Conservation (phyloP, 2,888 invertebrate species). For the Alloscopus bannaensis region DNA sequence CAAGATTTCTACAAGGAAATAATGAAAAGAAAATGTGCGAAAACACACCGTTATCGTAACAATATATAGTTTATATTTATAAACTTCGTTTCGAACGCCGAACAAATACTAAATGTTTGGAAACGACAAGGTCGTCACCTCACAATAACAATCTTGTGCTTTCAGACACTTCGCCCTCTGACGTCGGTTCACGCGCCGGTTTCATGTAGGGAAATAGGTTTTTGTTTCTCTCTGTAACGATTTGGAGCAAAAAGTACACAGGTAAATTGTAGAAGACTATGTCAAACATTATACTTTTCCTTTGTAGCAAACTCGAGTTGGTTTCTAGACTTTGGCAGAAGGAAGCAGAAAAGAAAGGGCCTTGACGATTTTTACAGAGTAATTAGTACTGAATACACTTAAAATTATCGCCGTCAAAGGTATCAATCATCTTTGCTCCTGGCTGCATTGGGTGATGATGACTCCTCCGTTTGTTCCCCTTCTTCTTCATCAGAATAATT, state of each 20-base stretch:
- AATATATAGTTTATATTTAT: slow-evolving; percentile 1
- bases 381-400: slow-evolving; percentile 14
- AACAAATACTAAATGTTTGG: background rate
- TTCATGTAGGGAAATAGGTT: slow-evolving; percentile 3
- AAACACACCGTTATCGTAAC: slow-evolving; percentile 11
- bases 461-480: slow-evolving; percentile 77
- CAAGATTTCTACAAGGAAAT: no score
- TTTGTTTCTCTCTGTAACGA: background rate
- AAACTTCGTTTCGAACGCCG: background rate
- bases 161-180: slow-evolving; percentile 1
- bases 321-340: slow-evolving; percentile 48
- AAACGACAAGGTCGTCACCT: slow-evolving; percentile 10
- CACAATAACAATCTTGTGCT: background rate
- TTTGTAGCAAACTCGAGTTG: slow-evolving; percentile 31
- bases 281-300: background rate
- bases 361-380: slow-evolving; percentile 28
- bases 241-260: background rate
- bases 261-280: slow-evolving; percentile 4
- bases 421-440: slow-evolving; percentile 73
- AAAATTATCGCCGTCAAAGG: slow-evolving; percentile 51
- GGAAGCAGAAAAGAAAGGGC: slow-evolving; percentile 31
- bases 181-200: background rate
- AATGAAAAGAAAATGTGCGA: background rate
- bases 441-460: slow-evolving; percentile 70
- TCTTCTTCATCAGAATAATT: slow-evolving; percentile 94